Percentiles rank a stretch among this genome's conserved stretches.
These are phyloP conservation scores for Nyctalus aviator DNA, from an alignment of 2,797 vertebrate genomes.

Conservation along the genomic window DNA sequence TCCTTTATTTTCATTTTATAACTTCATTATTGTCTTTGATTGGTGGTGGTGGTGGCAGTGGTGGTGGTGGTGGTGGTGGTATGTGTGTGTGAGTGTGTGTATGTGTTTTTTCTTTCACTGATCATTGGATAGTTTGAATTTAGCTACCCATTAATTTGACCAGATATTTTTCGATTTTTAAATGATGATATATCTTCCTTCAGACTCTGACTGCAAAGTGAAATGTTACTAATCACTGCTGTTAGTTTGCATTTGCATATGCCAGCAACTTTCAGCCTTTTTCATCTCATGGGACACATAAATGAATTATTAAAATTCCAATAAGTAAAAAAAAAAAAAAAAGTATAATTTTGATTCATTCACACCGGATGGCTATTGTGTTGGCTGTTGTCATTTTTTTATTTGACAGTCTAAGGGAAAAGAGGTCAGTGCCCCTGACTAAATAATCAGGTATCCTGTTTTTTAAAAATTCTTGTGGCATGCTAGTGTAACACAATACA, in stretches of 20 bases:
- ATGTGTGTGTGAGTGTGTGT: not conserved
- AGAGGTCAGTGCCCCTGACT: not conserved
- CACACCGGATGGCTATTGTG: not conserved
- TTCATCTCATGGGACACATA: not conserved
- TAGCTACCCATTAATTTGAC: not conserved
- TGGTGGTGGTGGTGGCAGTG: not conserved
- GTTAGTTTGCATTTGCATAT: not conserved
- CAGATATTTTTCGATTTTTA: not conserved
- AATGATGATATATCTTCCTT: not conserved
- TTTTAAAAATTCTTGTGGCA: not conserved
- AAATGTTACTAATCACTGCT: not conserved
- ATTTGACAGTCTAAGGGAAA: not conserved
- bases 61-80: too few relatives aligned
- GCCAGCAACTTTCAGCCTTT: not conserved
- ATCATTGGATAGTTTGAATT: not conserved
- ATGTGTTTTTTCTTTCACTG: not conserved
- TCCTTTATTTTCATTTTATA: not conserved
- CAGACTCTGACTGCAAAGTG: not conserved
- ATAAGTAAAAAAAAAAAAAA: not conserved
- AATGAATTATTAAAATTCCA: not conserved
- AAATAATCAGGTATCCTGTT: not conserved
- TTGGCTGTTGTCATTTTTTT: not conserved
- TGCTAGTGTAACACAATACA: not conserved
- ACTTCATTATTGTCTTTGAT: not conserved
- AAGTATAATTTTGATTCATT: not conserved